phyloP scores from a whole-genome alignment of 2,113 vertebrate genomes.

The Clarias magur region DNA sequence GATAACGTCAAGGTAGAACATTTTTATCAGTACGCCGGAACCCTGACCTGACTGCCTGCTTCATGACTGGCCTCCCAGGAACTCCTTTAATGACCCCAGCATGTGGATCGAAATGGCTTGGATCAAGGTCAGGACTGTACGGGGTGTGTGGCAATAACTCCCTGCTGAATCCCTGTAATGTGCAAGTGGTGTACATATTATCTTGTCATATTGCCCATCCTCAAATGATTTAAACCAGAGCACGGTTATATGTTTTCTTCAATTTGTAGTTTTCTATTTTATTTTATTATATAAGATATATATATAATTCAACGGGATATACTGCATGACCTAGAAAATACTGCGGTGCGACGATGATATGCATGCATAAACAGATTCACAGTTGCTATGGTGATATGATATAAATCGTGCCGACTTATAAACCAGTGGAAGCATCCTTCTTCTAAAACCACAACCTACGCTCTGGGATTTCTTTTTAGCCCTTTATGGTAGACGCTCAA shows the following conservation, averaged over 20 bases:
- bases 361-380: conserved; percentile 39
- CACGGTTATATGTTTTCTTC: not conserved
- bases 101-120: too few relatives aligned
- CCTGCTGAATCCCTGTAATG: too few relatives aligned
- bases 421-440: conserved; percentile 27
- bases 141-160: too few relatives aligned
- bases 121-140: too few relatives aligned
- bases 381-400: conserved; percentile 56
- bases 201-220: not conserved
- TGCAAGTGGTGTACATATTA: not conserved
- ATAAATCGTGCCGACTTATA: conserved; percentile 38
- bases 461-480: conserved; percentile 14
- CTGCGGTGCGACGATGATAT: conserved; percentile 3
- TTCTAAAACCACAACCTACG: conserved; percentile 25
- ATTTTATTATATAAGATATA: not conserved
- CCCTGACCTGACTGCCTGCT: too few relatives aligned
- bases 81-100: too few relatives aligned
- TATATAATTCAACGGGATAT: not conserved
- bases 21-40: too few relatives aligned
- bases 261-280: not conserved
- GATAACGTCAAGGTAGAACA: too few relatives aligned
- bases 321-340: conserved; percentile 35
- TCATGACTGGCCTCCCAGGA: too few relatives aligned
- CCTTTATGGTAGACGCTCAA: not conserved
- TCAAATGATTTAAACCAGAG: not conserved